These are phyloP conservation scores for Microctonus brassicae DNA, from an alignment of 2,888 invertebrate genomes.

Conservation along the genomic window DNA sequence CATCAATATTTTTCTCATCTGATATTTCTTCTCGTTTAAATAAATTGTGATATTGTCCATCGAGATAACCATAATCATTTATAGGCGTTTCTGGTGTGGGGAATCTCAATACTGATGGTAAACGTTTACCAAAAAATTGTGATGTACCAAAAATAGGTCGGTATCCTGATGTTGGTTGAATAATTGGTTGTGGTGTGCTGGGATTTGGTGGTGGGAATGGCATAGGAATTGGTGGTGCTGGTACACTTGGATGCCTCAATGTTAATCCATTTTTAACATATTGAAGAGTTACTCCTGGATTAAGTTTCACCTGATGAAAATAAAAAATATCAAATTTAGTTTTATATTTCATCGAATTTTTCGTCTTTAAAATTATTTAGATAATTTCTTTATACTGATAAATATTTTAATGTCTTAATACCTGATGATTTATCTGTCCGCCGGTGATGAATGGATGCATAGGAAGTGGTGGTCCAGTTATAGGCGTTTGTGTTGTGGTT, in stretches of 20 bases:
- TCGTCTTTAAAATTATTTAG: background rate
- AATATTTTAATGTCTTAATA: slow-evolving; percentile 49
- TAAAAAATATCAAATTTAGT: too few relatives aligned
- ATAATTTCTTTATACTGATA: background rate
- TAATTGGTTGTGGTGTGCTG: slow-evolving; percentile 38
- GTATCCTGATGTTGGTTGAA: slow-evolving; percentile 40
- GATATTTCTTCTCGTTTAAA: slow-evolving; percentile 54
- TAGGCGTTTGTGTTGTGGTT: slow-evolving; percentile 73
- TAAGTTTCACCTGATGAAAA: slow-evolving; percentile 59
- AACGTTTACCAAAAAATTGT: slow-evolving; percentile 51
- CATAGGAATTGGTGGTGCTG: slow-evolving; percentile 51
- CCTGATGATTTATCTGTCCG: slow-evolving; percentile 76
- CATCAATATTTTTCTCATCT: slow-evolving; percentile 41
- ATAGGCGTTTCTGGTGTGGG: slow-evolving; percentile 37
- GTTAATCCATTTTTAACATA: slow-evolving; percentile 61
- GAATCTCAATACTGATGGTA: slow-evolving; percentile 44
- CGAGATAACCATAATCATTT: slow-evolving; percentile 43
- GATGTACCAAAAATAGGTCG: slow-evolving; percentile 33
- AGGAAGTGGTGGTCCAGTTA: slow-evolving; percentile 72
- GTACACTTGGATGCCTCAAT: slow-evolving; percentile 60
- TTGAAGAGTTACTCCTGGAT: slow-evolving; percentile 62
- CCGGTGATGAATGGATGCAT: slow-evolving; percentile 75
- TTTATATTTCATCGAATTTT: too few relatives aligned
- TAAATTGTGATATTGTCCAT: slow-evolving; percentile 57
- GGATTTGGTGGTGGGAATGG: slow-evolving; percentile 58